A percentile compares a stretch with the other conserved stretches of the same genome.
Evolutionary conservation across 1,140 invertebrate species (phyloP).

Genomic region (Euschistus heros): DNA sequence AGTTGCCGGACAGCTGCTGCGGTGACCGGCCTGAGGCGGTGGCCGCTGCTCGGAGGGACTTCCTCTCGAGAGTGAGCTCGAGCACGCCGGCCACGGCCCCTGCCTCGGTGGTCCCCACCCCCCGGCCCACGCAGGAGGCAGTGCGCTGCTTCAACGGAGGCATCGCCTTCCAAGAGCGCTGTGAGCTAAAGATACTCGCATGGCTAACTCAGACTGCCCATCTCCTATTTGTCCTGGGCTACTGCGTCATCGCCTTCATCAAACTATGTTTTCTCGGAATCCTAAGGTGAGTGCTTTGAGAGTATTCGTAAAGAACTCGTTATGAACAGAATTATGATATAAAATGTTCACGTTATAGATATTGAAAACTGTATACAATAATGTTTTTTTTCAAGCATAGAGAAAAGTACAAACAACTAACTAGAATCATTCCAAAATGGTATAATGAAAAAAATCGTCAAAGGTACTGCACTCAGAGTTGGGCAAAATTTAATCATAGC

Average conservation of each 20-base stretch:
- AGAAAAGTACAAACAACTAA: too few species aligned
- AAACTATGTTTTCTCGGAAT: conserved; percentile 84
- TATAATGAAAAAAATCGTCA: too few species aligned
- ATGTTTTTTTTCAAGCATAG: too few species aligned
- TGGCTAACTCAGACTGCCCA: conserved; percentile 71
- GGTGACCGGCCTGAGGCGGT: conserved; percentile 13
- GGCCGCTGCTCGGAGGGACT: conserved; percentile 27
- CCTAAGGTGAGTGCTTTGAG: conserved; percentile 39
- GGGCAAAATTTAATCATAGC: too few species aligned
- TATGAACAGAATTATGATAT: too few species aligned
- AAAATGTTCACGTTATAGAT: too few species aligned
- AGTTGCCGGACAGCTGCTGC: neutral
- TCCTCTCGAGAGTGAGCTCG: conserved; percentile 12
- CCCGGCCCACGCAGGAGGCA: conserved; percentile 15
- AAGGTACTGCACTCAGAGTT: too few species aligned
- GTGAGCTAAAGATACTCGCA: conserved; percentile 57
- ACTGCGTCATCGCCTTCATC: conserved; percentile 80
- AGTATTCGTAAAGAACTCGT: too few species aligned
- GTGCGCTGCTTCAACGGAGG: conserved; percentile 34
- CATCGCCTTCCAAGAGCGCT: conserved; percentile 27
- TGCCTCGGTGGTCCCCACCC: conserved; percentile 7
- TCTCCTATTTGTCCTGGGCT: conserved; percentile 70
- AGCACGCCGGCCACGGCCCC: conserved; percentile 19
- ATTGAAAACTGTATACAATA: too few species aligned
- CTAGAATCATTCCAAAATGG: too few species aligned